These are phyloP conservation scores for Cheilosia impressa DNA, from an alignment of 2,888 invertebrate genomes.

Conservation along the genomic window DNA sequence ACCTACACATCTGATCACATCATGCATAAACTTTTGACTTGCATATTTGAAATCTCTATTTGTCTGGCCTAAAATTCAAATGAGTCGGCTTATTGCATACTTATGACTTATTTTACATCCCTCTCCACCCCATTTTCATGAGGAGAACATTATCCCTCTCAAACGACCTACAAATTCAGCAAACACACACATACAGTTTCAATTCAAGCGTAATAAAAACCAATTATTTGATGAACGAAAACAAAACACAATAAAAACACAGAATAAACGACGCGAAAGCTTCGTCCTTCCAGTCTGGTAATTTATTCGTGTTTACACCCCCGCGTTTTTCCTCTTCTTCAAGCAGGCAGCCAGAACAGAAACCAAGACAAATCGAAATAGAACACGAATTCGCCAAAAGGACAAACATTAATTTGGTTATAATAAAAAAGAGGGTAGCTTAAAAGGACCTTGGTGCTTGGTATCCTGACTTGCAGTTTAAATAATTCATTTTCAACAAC, in stretches of 20 bases:
- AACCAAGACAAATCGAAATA: slow-evolving; percentile 36
- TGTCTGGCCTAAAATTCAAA: slow-evolving; percentile 26
- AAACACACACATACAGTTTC: slow-evolving; percentile 43
- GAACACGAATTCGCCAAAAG: slow-evolving; percentile 36
- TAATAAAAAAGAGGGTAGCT: not conserved
- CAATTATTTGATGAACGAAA: slow-evolving; percentile 65
- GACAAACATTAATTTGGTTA: slow-evolving; percentile 31
- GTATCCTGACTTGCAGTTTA: slow-evolving; percentile 11
- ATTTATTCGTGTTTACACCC: slow-evolving; percentile 67
- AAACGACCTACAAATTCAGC: slow-evolving; percentile 51
- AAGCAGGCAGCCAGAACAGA: slow-evolving; percentile 25
- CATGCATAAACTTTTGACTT: slow-evolving; percentile 3
- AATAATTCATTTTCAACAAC: slow-evolving; percentile 31
- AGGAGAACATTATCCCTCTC: slow-evolving; percentile 42
- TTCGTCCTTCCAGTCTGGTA: slow-evolving; percentile 62
- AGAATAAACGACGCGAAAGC: slow-evolving; percentile 53
- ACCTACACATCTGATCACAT: not conserved
- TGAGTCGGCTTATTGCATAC: slow-evolving; percentile 37
- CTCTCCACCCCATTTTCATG: slow-evolving; percentile 8
- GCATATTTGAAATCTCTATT: slow-evolving; percentile 3
- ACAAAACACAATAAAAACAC: slow-evolving; percentile 59
- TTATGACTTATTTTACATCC: slow-evolving; percentile 42
- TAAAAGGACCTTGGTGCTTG: not conserved
- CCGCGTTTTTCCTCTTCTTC: slow-evolving; percentile 17
- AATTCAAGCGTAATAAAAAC: slow-evolving; percentile 62